Evolutionary conservation across 2,888 invertebrate genomes (phyloP).

Genomic region (Catocala nupta): DNA sequence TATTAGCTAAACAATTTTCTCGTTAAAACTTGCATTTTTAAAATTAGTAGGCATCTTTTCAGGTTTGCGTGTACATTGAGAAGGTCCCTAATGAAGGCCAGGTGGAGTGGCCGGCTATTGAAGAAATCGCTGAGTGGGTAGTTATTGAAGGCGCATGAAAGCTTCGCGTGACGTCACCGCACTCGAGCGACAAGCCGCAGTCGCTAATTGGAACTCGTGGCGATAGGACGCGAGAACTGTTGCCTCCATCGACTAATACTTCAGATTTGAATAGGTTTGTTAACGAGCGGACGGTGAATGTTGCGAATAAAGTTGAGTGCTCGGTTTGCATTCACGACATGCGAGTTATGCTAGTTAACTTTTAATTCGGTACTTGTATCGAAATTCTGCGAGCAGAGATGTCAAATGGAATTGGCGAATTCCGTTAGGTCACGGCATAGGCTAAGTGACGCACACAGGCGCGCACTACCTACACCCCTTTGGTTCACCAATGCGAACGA

Average conservation of each 20-base stretch:
- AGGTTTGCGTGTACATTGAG: conserved; percentile 76
- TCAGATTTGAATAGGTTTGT: conserved; percentile 84
- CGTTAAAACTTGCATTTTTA: conserved; percentile 79
- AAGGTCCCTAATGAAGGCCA: conserved; percentile 84
- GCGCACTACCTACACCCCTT: conserved; percentile 80
- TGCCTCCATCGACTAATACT: conserved; percentile 85
- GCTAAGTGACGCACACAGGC: conserved; percentile 74
- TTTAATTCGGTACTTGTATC: conserved; percentile 55
- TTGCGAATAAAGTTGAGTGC: conserved; percentile 74
- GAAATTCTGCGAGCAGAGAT: conserved; percentile 52
- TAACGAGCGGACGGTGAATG: conserved; percentile 84
- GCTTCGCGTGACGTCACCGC: conserved; percentile 83
- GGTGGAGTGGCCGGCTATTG: conserved; percentile 84
- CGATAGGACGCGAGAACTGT: conserved; percentile 84
- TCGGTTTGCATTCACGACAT: conserved; percentile 64
- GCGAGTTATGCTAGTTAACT: conserved; percentile 53
- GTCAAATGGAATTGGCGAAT: conserved; percentile 71
- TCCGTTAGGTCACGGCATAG: conserved; percentile 61
- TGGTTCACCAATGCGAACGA: conserved; percentile 84
- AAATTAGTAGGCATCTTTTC: conserved; percentile 80
- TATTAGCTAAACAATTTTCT: conserved; percentile 83
- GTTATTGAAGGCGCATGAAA: conserved; percentile 85
- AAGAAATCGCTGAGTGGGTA: conserved; percentile 85
- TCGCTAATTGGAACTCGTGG: conserved; percentile 86
- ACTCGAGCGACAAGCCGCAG: conserved; percentile 83